phyloP scores from a whole-genome alignment of 2,113 vertebrate genomes.

The Ginglymostoma cirratum region DNA sequence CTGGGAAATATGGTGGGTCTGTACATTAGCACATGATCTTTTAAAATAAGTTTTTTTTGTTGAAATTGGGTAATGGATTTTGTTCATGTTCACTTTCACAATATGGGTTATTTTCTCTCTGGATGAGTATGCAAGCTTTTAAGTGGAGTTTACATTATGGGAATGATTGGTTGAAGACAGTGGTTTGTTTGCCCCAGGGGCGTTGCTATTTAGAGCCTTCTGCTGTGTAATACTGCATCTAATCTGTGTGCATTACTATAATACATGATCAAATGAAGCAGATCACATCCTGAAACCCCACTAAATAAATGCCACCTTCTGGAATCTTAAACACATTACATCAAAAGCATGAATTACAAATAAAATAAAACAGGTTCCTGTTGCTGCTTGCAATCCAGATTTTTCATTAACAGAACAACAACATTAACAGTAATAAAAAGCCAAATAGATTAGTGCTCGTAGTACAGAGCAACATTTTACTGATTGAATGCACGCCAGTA shows the following conservation, averaged over 20 bases:
- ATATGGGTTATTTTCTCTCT: not conserved
- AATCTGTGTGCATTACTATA: slow-evolving; percentile 22
- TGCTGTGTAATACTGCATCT: not conserved
- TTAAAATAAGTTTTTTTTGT: not conserved
- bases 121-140: not conserved
- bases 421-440: not conserved
- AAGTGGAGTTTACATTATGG: not conserved
- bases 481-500: not conserved
- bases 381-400: not conserved
- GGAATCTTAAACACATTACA: slow-evolving; percentile 35
- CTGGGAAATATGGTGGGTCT: not conserved
- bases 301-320: slow-evolving; percentile 37
- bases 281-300: slow-evolving; percentile 19
- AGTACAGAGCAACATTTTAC: not conserved
- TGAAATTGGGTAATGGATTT: not conserved
- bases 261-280: not conserved
- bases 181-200: not conserved
- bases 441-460: not conserved
- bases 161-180: not conserved
- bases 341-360: not conserved
- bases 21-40: not conserved
- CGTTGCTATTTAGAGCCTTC: not conserved
- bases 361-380: not conserved
- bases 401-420: not conserved
- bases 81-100: not conserved